Conservation (phyloP, 2,888 invertebrate species). For the Lutraria lutraria region DNA sequence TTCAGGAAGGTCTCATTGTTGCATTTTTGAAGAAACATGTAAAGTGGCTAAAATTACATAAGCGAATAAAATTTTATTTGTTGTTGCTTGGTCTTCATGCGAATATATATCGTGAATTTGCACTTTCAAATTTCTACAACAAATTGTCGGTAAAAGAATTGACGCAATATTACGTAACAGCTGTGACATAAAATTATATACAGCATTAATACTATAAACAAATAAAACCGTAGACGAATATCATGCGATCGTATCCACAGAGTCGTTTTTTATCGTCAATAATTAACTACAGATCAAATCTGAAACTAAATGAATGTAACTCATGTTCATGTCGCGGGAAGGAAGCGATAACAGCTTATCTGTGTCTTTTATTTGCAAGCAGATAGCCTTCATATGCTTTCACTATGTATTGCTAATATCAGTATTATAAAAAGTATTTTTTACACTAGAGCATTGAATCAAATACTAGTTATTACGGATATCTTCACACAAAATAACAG, state of each 20-base stretch:
- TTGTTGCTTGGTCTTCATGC: not conserved
- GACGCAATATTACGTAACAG: not conserved
- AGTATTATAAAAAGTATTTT: no score
- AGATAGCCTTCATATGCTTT: no score
- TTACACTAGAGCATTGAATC: no score
- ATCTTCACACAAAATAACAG: no score
- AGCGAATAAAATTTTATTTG: not conserved
- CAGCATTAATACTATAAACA: no score
- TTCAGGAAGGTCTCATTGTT: no score
- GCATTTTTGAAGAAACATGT: no score
- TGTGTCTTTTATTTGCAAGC: no score
- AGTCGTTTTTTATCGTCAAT: not conserved
- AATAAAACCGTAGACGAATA: not conserved
- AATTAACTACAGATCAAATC: constrained; percentile 2
- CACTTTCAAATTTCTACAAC: not conserved
- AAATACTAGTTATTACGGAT: no score
- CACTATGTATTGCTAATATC: no score
- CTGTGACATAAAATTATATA: not conserved
- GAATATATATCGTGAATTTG: not conserved
- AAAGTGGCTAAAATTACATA: no score
- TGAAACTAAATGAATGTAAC: not conserved
- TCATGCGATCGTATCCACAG: not conserved
- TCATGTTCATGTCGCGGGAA: not conserved
- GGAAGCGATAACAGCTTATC: not conserved
- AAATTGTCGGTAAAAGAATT: not conserved